phyloP scores from a whole-genome alignment of 2,113 vertebrate genomes.

The Trochalopteron elliotii region DNA sequence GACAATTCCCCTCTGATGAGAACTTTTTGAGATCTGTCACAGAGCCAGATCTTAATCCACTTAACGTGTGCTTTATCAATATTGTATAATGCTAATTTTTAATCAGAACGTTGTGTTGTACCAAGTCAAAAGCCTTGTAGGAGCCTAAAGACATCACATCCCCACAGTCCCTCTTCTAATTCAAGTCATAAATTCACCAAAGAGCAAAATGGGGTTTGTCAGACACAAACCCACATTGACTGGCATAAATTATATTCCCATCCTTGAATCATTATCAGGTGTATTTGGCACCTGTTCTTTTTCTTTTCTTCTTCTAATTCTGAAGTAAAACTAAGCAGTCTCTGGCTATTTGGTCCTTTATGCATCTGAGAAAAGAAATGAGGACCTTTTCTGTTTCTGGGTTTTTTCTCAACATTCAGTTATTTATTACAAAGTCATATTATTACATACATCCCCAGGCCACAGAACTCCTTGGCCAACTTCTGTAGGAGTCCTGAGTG shows the following conservation, averaged over 20 bases:
- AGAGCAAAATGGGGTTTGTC: conserved; percentile 28
- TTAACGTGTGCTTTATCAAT: conserved; percentile 39
- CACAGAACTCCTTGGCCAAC: background rate
- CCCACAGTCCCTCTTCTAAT: conserved; percentile 8
- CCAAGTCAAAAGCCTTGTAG: conserved; percentile 9
- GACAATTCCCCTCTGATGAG: background rate
- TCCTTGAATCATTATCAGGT: background rate
- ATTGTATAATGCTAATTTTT: conserved; percentile 51
- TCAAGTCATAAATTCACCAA: conserved; percentile 27
- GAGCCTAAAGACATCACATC: conserved; percentile 15
- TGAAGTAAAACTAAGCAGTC: background rate
- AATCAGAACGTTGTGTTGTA: conserved; percentile 11
- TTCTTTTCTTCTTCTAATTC: background rate
- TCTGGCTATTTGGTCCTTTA: background rate
- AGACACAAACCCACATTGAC: background rate
- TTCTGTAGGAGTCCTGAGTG: background rate
- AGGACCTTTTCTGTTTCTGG: background rate
- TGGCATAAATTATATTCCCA: conserved; percentile 3
- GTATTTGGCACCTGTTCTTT: background rate
- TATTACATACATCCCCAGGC: background rate
- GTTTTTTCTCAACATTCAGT: background rate
- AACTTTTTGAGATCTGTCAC: conserved; percentile 28
- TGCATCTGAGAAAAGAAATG: background rate
- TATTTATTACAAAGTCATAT: background rate
- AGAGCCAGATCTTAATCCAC: conserved; percentile 28